Base-by-base conservation (phyloP, 2,113 vertebrate genomes). In the Thryonomys swinderianus region DNA sequence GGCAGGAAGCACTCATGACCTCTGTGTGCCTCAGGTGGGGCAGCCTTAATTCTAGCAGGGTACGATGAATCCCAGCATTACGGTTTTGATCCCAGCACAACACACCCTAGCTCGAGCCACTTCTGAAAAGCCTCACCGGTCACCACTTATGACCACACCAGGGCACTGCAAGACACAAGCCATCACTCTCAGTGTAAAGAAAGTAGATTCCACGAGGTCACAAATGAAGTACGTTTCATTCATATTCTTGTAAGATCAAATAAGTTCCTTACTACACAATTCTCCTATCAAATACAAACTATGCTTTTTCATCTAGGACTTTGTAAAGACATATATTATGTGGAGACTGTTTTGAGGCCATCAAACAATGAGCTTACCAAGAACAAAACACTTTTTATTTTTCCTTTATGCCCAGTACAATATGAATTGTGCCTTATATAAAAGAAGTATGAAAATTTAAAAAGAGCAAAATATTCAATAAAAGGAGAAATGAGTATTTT, bases 221-320 rank as follows among this genome's bases (percentile, higher is more conserved):
- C 18, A 91, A 64, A 48, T 71, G 21, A 48, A 78, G 3, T 18
- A 91, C 48, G 84, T 30, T 71, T 66, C 1, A 25, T 71, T 82
- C 73, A 48, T 30, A 17, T 11, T 66, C 93, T 76, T 95, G n/a
- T 95, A 80, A 97, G 76, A 45, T 95, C 76, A 61, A 42, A 23
- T 88, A 37, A 95, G 20, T 23, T 40, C 2, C 2, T 62, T 8
- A 5, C 78, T 92, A 57, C 40, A 93, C 61, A 55, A 64, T 12
- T n/a, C 40, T 86, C 45, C 30, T 94, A 53, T 90, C 92, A 88
- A 95, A 91, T 90, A 73, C 87, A 40, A 48, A 30, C 85, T 88
- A 10, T n/a, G 11, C 23, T 89, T 92, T 51, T n/a, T 64, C 80
- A 27, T 10, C 27, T 37, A 66, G 16, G 18, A 59, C 6, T 21